Percentiles rank a stretch among this genome's conserved stretches.
Evolutionary conservation across 1,140 invertebrate genomes (phyloP).

Genomic region (Scaptodrosophila lebanonensis): DNA sequence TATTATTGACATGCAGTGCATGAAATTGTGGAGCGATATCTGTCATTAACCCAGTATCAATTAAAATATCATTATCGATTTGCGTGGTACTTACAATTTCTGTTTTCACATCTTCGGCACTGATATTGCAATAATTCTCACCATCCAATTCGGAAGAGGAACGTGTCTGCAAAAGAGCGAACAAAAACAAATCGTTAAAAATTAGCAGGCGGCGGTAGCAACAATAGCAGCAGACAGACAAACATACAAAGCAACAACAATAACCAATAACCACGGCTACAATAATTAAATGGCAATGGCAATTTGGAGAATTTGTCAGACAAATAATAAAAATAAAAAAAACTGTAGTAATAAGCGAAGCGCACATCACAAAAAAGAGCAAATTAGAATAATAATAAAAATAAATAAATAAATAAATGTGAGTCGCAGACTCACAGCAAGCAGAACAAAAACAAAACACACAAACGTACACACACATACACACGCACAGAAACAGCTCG

Average conservation of each 20-base stretch:
- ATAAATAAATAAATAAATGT: slow-evolving; percentile 46
- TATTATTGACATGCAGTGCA: neutral
- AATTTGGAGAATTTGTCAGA: slow-evolving; percentile 56
- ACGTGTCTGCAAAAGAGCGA: slow-evolving; percentile 53
- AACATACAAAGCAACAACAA: slow-evolving; percentile 28
- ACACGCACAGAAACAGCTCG: slow-evolving; percentile 19
- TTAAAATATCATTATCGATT: slow-evolving; percentile 40
- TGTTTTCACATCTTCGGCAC: slow-evolving; percentile 75
- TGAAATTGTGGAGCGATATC: too few species aligned
- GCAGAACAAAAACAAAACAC: slow-evolving; percentile 14
- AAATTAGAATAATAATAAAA: slow-evolving; percentile 72
- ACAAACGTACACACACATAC: slow-evolving; percentile 5
- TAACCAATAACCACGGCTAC: slow-evolving; percentile 18
- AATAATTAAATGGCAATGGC: slow-evolving; percentile 31
- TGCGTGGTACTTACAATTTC: slow-evolving; percentile 69
- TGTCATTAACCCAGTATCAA: slow-evolving; percentile 27
- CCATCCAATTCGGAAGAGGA: slow-evolving; percentile 69
- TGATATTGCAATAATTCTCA: slow-evolving; percentile 74
- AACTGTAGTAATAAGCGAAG: slow-evolving; percentile 24
- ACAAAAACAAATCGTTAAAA: slow-evolving; percentile 38
- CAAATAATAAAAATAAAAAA: slow-evolving; percentile 53
- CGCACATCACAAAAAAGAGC: slow-evolving; percentile 39
- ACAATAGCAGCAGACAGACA: slow-evolving; percentile 34
- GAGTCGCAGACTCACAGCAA: slow-evolving; percentile 20
- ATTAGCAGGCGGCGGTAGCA: too few species aligned